phyloP scores from a whole-genome alignment of 2,113 vertebrate species.

The Pandion haliaetus region DNA sequence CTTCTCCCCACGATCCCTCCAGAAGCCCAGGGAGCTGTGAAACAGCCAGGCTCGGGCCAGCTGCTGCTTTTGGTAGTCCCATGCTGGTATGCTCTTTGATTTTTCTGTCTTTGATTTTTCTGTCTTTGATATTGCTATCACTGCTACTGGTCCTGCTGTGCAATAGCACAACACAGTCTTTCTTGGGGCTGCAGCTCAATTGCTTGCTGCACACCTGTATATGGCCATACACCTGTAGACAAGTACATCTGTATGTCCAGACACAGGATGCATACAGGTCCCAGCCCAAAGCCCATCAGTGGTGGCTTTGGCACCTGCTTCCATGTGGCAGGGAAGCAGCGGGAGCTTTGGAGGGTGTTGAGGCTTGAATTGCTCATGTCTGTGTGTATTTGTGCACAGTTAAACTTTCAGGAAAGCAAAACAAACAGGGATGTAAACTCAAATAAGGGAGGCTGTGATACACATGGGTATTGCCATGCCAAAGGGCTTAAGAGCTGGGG shows the following conservation, averaged over 20 bases:
- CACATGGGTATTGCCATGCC: rapidly evolving
- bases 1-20: neutral
- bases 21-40: rapidly evolving
- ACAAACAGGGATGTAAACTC: neutral
- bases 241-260: neutral
- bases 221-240: neutral
- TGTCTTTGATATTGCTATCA: neutral
- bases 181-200: neutral
- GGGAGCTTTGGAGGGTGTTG: neutral
- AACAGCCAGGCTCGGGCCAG: neutral
- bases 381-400: neutral
- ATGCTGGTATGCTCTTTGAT: neutral
- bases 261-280: rapidly evolving
- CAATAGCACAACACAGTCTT: neutral
- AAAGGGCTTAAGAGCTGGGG: neutral
- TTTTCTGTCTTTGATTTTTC: neutral
- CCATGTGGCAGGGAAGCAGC: rapidly evolving
- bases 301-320: neutral
- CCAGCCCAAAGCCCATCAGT: neutral
- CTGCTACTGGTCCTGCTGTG: neutral
- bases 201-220: neutral
- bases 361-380: neutral
- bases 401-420: neutral
- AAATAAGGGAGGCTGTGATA: neutral
- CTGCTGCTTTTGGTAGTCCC: neutral